These are phyloP conservation scores for Rhadinocentrus ornatus DNA, from an alignment of 2,797 vertebrate genomes.

Conservation along the genomic window DNA sequence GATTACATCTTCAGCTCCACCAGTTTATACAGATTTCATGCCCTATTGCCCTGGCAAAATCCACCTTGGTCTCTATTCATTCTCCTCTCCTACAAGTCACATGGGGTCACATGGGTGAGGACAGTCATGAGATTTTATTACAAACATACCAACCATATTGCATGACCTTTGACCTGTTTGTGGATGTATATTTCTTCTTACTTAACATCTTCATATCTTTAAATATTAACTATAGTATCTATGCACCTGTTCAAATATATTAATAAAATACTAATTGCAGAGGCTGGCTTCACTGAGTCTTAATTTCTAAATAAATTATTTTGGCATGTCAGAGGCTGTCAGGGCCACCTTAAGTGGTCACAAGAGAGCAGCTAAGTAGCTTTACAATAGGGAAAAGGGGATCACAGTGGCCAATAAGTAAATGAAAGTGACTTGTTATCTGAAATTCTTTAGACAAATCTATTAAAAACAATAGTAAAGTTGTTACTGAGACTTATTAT, in stretches of 20 bases:
- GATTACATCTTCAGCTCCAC: conserved; percentile 30
- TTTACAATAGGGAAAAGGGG: not conserved
- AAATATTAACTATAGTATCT: not conserved
- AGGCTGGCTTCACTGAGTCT: not conserved
- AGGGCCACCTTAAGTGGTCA: not conserved
- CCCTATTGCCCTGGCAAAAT: conserved; percentile 24
- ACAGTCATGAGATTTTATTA: conserved; percentile 68
- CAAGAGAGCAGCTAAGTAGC: not conserved
- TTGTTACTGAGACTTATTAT: not conserved
- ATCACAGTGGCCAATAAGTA: not conserved
- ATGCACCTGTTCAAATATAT: not conserved
- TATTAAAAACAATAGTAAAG: not conserved
- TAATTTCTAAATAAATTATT: not conserved
- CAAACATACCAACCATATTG: conserved; percentile 27
- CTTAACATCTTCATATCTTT: not conserved
- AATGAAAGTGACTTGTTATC: not conserved
- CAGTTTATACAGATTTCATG: conserved; percentile 35
- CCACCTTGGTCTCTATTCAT: conserved; percentile 30
- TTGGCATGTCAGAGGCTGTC: not conserved
- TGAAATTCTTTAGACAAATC: not conserved
- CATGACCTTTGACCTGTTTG: conserved; percentile 14
- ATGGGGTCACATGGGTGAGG: conserved; percentile 68
- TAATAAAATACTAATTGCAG: not conserved
- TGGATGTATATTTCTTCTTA: conserved; percentile 20
- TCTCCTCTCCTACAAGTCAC: conserved; percentile 49